A percentile compares a stretch with the other conserved stretches of the same genome.
These are phyloP conservation scores for Phrynosoma platyrhinos DNA, from an alignment of 2,113 vertebrate genomes.

Conservation along the genomic window DNA sequence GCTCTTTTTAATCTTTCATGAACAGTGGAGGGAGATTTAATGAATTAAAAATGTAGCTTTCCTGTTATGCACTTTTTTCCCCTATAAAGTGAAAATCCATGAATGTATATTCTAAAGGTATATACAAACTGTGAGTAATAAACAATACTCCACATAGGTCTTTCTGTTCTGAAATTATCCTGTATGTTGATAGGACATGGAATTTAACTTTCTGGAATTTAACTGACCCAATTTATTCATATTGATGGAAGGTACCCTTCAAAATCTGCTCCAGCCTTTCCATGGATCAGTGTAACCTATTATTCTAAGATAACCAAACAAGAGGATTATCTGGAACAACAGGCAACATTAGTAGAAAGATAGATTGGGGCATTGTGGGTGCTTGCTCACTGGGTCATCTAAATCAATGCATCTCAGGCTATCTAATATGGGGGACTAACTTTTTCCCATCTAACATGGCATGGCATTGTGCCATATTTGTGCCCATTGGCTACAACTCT, in stretches of 20 bases:
- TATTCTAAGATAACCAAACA: slow-evolving; percentile 42
- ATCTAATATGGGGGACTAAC: too few species aligned
- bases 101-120: slow-evolving; percentile 60
- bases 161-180: slow-evolving; percentile 37
- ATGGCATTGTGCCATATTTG: too few species aligned
- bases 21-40: slow-evolving; percentile 72
- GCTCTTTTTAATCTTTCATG: slow-evolving; percentile 76
- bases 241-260: not conserved
- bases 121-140: slow-evolving; percentile 52
- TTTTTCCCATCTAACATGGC: too few species aligned
- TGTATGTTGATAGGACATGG: slow-evolving; percentile 33
- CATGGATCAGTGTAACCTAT: slow-evolving; percentile 30
- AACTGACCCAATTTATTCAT: slow-evolving; percentile 15
- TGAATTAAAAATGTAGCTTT: slow-evolving; percentile 78
- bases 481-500: too few species aligned
- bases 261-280: slow-evolving; percentile 34
- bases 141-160: slow-evolving; percentile 56
- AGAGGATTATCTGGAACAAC: not conserved
- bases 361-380: slow-evolving; percentile 35
- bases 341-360: slow-evolving; percentile 56
- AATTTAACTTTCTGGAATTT: not conserved
- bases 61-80: slow-evolving; percentile 66
- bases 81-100: slow-evolving; percentile 69
- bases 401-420: too few species aligned
- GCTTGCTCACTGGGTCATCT: too few species aligned